Percentiles rank a stretch among this genome's conserved stretches.
phyloP scores from a whole-genome alignment of 1,140 invertebrate species.

The Colletes gigas region DNA sequence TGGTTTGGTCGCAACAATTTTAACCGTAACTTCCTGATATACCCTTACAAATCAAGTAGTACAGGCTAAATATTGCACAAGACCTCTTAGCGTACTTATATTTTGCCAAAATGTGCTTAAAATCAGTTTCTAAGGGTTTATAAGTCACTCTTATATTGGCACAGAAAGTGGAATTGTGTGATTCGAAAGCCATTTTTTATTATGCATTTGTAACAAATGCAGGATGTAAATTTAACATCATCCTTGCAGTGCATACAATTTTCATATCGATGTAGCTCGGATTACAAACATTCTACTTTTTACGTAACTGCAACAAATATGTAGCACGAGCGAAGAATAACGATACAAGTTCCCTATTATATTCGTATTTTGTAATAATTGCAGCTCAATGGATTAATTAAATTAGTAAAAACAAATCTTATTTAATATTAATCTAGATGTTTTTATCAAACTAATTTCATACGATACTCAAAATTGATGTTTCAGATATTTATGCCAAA shows the following conservation, averaged over 20 bases:
- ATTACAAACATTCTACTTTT: conserved; percentile 56
- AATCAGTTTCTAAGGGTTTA: conserved; percentile 40
- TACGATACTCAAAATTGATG: conserved; percentile 71
- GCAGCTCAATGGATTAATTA: conserved; percentile 69
- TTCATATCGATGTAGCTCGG: conserved; percentile 54
- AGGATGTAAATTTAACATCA: conserved; percentile 36
- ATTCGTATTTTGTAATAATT: conserved; percentile 63
- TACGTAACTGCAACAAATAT: conserved; percentile 53
- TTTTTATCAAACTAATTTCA: conserved; percentile 63
- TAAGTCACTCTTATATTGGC: conserved; percentile 27
- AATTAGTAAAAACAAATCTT: conserved; percentile 71
- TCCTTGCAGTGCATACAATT: conserved; percentile 46
- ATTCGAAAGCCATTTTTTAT: conserved; percentile 20
- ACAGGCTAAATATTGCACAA: conserved; percentile 39
- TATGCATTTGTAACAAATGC: conserved; percentile 34
- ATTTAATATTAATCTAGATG: conserved; percentile 59
- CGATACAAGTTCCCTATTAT: conserved; percentile 76
- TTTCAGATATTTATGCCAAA: conserved; percentile 69
- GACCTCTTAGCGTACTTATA: conserved; percentile 74
- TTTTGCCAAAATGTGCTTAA: conserved; percentile 69
- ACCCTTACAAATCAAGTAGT: conserved; percentile 36
- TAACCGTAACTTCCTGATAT: conserved; percentile 78
- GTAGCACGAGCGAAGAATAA: conserved; percentile 51
- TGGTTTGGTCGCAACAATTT: conserved; percentile 81
- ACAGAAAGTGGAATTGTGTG: conserved; percentile 32